phyloP scores from a whole-genome alignment of 2,888 invertebrate species.

The Agonopterix subpropinquella region DNA sequence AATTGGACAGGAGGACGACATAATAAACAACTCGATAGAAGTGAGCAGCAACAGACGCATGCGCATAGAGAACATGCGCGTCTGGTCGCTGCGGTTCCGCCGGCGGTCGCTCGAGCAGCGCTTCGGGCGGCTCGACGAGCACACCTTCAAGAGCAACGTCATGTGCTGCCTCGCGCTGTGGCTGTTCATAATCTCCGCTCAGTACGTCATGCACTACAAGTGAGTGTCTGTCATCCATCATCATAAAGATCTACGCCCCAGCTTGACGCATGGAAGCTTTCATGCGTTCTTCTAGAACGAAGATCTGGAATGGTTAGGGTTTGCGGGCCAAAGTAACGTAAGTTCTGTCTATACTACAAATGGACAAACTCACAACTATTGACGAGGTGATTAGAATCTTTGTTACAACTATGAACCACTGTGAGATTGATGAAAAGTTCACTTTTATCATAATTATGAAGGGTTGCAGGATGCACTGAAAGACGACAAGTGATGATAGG shows the following conservation, averaged over 20 bases:
- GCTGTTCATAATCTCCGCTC: constrained; percentile 89
- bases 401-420: too few relatives aligned
- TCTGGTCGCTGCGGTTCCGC: constrained; percentile 92
- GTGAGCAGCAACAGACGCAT: constrained; percentile 93
- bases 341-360: not conserved
- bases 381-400: too few relatives aligned
- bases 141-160: constrained; percentile 96
- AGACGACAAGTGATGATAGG: too few relatives aligned
- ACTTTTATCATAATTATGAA: too few relatives aligned
- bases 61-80: constrained; percentile 89
- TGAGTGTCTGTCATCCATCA: constrained; percentile 37
- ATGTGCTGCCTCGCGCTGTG: constrained; percentile 94
- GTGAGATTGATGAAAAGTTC: too few relatives aligned
- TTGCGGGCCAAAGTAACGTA: not conserved
- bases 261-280: too few relatives aligned
- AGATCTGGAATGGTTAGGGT: too few relatives aligned
- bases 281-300: not conserved
- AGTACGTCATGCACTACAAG: constrained; percentile 84
- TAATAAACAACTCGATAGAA: constrained; percentile 90
- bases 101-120: constrained; percentile 86
- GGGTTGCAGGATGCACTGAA: too few relatives aligned
- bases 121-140: constrained; percentile 91
- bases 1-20: constrained; percentile 79
- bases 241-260: too few relatives aligned
- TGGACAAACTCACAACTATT: too few relatives aligned